These are phyloP conservation scores for Acronicta aceris DNA, from an alignment of 2,888 invertebrate genomes.

Conservation along the genomic window DNA sequence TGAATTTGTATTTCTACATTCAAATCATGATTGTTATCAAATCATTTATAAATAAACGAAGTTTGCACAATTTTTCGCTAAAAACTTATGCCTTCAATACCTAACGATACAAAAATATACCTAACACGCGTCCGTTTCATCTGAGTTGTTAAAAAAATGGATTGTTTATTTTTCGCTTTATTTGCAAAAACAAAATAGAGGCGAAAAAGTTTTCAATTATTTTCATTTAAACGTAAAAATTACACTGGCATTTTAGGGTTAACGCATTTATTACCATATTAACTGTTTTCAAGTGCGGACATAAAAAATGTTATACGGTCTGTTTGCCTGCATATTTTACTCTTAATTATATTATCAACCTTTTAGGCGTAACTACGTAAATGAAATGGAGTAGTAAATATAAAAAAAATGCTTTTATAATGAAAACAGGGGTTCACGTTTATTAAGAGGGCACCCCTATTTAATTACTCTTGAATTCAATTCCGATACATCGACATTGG, in stretches of 20 bases:
- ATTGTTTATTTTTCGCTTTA: conserved; percentile 48
- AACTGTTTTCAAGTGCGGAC: conserved; percentile 13
- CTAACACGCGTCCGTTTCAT: no score
- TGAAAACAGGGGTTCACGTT: no score
- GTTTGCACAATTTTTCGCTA: conserved; percentile 6
- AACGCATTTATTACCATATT: conserved; percentile 39
- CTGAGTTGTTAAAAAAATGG: no score
- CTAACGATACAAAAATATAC: conserved; percentile 53
- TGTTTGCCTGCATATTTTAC: conserved; percentile 41
- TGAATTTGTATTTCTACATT: no score
- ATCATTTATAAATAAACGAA: no score
- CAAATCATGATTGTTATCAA: no score
- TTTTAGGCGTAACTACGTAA: conserved; percentile 4
- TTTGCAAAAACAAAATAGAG: conserved; percentile 25
- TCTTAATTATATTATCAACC: conserved; percentile 18
- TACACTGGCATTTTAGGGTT: conserved; percentile 31
- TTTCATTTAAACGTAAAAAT: conserved; percentile 10
- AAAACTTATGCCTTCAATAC: not conserved
- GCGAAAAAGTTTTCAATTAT: conserved; percentile 10
- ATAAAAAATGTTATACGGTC: conserved; percentile 28
- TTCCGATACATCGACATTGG: no score
- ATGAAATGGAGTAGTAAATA: conserved; percentile 19
- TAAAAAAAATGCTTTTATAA: not conserved
- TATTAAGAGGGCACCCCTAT: no score
- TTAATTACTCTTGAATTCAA: no score